Base-by-base conservation (phyloP, 2,797 vertebrate species). In the Parotocinclus haroldoi region DNA sequence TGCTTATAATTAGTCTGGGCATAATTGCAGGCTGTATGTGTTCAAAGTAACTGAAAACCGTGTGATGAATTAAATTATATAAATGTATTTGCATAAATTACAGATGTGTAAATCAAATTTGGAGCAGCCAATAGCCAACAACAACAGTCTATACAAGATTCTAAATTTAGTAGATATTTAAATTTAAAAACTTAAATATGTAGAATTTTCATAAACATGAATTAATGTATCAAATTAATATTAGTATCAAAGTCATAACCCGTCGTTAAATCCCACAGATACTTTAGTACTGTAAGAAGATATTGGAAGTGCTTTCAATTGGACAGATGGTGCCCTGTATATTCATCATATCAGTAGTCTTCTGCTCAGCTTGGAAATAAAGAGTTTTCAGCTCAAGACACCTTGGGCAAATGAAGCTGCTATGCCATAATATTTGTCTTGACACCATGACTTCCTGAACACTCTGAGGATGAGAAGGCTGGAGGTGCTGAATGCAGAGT, bases 371-470 rank as follows among this genome's bases (percentile, higher is more conserved):
- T 68, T 62, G 37, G 39, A 70, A 59, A 37, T 55, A 39, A 66
- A 37, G 36, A 56, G 18, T 4, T 17, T 53, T 3, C 3, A 57
- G 50, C 66, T 51, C 40, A 40, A 75, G 73, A 70, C 70, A 52
- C 46, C 7, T 48, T 66, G 61, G 74, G 66, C 81, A 81, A 77
- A 78, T 80, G 81, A 81, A 71, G 68, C 48, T 70, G 60, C 55
- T 19, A 73, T 76, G 64, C 75, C 68, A 81, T 78, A 82, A 83
- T 82, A 81, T 83, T 83, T 81, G 69, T 78, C 72, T 81, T 83
- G 60, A 75, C 82, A 74, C 79, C 64, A n/a, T 45, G 50, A 72
- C 79, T 83, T 83, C 82, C 82, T 80, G 80, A 69, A 68, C 18
- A 79, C 65, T 58, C 57, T 71, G 77, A 69, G 52, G 60, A 57